These are phyloP conservation scores for Glaucopsyche alexis DNA, from an alignment of 2,888 invertebrate genomes.

Conservation along the genomic window DNA sequence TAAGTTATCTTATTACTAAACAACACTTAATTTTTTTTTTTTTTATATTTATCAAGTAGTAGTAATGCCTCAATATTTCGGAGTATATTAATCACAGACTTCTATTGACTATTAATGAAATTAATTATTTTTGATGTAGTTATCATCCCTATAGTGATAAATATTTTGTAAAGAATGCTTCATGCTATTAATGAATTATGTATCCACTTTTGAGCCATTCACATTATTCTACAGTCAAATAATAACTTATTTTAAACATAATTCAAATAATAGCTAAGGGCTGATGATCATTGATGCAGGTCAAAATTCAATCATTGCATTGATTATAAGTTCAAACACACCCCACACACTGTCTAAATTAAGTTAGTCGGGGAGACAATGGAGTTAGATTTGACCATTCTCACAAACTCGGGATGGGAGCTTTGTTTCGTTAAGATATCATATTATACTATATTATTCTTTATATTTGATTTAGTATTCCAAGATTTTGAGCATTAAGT, in stretches of 20 bases:
- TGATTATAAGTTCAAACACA: conserved; percentile 24
- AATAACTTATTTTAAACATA: no score
- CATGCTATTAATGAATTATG: neutral
- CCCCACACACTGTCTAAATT: conserved; percentile 9
- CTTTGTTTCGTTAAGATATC: conserved; percentile 5
- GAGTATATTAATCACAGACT: no score
- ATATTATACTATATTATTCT: neutral
- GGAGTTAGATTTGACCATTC: conserved; percentile 15
- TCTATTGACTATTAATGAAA: no score
- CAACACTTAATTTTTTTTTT: no score
- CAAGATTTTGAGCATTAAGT: neutral
- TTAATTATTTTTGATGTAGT: no score
- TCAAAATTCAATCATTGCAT: conserved; percentile 19
- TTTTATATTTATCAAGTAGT: no score
- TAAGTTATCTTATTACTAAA: no score
- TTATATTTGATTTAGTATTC: neutral
- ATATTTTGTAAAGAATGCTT: no score
- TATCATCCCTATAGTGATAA: no score
- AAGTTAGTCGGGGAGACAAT: conserved; percentile 19
- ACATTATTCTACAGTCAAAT: no score
- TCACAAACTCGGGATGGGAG: neutral
- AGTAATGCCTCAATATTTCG: no score
- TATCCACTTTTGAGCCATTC: neutral
- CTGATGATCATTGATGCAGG: neutral
- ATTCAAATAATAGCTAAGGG: neutral